phyloP scores from a whole-genome alignment of 2,888 invertebrate species.

The Timema podura region DNA sequence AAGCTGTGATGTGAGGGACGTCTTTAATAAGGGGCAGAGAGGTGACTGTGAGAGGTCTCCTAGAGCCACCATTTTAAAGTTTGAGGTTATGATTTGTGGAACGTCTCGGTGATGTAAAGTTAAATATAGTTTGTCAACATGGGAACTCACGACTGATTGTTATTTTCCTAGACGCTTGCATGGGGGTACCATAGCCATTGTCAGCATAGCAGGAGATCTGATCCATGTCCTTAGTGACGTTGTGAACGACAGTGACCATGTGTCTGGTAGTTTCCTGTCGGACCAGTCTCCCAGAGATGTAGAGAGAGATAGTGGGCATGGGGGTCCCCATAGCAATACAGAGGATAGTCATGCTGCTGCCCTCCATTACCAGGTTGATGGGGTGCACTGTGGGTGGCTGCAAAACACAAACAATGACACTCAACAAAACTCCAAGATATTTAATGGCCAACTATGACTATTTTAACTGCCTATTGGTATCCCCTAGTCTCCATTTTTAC shows the following conservation, averaged over 20 bases:
- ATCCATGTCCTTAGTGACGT: constrained; percentile 80
- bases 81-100: too few species aligned
- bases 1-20: too few species aligned
- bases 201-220: constrained; percentile 84
- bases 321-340: constrained; percentile 84
- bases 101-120: too few species aligned
- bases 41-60: too few species aligned
- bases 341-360: constrained; percentile 79
- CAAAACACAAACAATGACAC: constrained; percentile 32
- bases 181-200: constrained; percentile 82
- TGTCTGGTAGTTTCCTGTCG: constrained; percentile 76
- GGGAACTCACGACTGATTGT: constrained; percentile 78
- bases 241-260: constrained; percentile 82
- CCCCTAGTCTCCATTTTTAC: background rate
- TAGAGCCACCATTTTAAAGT: too few species aligned
- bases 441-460: too few species aligned
- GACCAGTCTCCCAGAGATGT: constrained; percentile 74
- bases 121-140: too few species aligned
- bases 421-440: too few species aligned
- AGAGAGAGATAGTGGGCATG: constrained; percentile 77
- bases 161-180: constrained; percentile 76
- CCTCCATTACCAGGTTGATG: constrained; percentile 75
- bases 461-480: background rate
- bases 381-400: constrained; percentile 82
- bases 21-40: too few species aligned